Conservation (phyloP, 1,140 invertebrate species). For the Diachasma alloeum region DNA sequence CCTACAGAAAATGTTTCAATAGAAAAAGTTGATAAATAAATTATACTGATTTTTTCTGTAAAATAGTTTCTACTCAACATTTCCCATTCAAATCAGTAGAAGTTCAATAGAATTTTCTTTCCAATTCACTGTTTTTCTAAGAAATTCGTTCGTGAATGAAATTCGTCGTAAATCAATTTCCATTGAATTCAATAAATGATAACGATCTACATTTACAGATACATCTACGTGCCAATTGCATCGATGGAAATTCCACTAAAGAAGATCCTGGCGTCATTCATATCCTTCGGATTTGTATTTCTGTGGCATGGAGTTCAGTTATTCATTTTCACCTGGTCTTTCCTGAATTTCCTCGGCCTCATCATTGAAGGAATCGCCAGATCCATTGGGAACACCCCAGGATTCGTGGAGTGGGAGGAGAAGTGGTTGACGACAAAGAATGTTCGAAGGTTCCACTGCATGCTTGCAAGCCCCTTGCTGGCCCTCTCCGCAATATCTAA, state of each 20-base stretch:
- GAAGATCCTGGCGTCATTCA: slow-evolving; percentile 77
- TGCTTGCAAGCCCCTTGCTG: slow-evolving; percentile 75
- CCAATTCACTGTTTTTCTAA: too few species aligned
- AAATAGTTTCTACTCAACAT: too few species aligned
- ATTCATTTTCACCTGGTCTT: slow-evolving; percentile 84
- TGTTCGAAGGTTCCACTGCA: slow-evolving; percentile 70
- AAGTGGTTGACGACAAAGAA: slow-evolving; percentile 56
- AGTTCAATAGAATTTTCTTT: too few species aligned
- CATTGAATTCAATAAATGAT: too few species aligned
- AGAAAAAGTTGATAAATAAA: too few species aligned
- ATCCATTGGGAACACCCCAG: slow-evolving; percentile 55
- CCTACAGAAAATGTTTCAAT: too few species aligned
- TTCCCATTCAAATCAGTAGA: too few species aligned
- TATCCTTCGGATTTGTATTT: slow-evolving; percentile 87
- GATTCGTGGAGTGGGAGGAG: slow-evolving; percentile 58
- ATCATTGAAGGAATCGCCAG: slow-evolving; percentile 73
- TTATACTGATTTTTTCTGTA: too few species aligned
- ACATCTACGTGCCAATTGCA: slow-evolving; percentile 83
- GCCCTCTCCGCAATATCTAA: slow-evolving; percentile 82
- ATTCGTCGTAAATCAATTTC: too few species aligned
- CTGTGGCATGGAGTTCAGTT: slow-evolving; percentile 87
- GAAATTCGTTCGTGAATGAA: too few species aligned
- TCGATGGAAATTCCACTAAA: slow-evolving; percentile 60
- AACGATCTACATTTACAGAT: slow-evolving; percentile 64
- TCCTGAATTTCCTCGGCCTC: slow-evolving; percentile 83